Percentiles rank a stretch among this genome's conserved stretches.
phyloP scores from a whole-genome alignment of 2,113 vertebrate genomes.

The Podarcis raffonei region DNA sequence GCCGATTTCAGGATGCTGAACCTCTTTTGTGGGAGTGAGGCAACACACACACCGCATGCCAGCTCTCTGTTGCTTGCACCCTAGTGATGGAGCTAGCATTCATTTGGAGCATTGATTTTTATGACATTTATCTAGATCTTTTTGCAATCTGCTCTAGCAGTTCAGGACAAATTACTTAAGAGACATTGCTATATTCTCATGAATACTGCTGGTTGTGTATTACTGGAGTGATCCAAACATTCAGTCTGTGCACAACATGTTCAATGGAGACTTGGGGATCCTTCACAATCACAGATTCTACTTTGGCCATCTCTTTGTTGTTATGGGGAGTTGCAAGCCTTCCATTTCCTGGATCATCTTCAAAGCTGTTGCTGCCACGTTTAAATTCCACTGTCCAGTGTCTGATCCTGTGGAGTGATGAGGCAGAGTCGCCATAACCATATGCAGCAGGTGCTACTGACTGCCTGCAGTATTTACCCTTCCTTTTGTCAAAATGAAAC shows the following conservation, averaged over 20 bases:
- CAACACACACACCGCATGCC: neutral
- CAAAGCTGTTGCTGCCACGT: neutral
- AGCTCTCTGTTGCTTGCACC: neutral
- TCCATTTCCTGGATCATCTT: neutral
- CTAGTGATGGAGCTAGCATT: neutral
- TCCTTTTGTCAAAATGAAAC: neutral
- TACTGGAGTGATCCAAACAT: neutral
- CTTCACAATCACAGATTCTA: neutral
- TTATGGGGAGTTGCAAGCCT: neutral
- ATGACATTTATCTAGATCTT: neutral
- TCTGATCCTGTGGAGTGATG: neutral
- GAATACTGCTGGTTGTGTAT: neutral
- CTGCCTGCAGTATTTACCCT: neutral
- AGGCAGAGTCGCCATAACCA: neutral
- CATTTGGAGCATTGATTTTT: neutral
- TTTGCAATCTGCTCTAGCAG: neutral
- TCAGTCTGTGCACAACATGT: neutral
- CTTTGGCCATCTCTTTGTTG: neutral
- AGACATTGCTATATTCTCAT: neutral
- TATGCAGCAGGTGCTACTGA: neutral
- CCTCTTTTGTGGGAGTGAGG: neutral
- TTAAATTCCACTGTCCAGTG: neutral
- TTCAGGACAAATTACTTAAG: neutral
- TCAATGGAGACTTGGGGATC: neutral
- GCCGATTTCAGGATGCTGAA: neutral